phyloP scores from a whole-genome alignment of 2,113 vertebrate genomes.

The Chroicocephalus ridibundus region DNA sequence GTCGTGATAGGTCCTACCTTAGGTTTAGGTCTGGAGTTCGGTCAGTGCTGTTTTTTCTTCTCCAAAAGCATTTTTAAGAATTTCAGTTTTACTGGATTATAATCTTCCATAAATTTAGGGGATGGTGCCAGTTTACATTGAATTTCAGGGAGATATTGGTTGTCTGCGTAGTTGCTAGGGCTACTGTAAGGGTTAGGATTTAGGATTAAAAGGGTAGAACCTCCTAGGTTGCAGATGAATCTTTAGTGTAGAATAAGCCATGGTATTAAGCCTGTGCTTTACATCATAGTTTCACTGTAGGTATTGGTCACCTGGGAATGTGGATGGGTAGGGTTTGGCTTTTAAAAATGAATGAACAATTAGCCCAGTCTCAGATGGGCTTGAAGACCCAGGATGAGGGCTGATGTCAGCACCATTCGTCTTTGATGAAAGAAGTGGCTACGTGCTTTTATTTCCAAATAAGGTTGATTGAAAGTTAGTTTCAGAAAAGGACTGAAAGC shows the following conservation, averaged over 20 bases:
- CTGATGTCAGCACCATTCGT: not conserved
- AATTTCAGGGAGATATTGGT: not conserved
- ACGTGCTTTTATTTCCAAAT: not conserved
- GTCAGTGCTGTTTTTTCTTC: not conserved
- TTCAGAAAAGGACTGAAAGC: not conserved
- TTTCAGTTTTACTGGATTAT: not conserved
- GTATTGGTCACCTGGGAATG: not conserved
- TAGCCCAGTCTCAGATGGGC: not conserved
- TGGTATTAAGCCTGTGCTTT: not conserved
- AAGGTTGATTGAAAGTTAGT: not conserved
- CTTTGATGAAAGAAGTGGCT: not conserved
- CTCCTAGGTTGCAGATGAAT: not conserved
- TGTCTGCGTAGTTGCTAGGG: not conserved
- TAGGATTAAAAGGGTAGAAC: not conserved
- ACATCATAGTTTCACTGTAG: not conserved
- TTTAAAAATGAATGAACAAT: not conserved
- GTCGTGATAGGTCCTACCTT: too few relatives aligned
- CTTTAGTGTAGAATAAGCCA: not conserved
- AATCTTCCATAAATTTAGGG: not conserved
- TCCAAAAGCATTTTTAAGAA: not conserved
- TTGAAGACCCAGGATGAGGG: not conserved
- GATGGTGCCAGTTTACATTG: not conserved
- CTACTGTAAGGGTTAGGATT: not conserved
- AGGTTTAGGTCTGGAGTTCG: not conserved
- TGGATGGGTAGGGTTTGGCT: not conserved